Conservation (phyloP, 2,797 vertebrate species). For the Novumbra hubbsi region DNA sequence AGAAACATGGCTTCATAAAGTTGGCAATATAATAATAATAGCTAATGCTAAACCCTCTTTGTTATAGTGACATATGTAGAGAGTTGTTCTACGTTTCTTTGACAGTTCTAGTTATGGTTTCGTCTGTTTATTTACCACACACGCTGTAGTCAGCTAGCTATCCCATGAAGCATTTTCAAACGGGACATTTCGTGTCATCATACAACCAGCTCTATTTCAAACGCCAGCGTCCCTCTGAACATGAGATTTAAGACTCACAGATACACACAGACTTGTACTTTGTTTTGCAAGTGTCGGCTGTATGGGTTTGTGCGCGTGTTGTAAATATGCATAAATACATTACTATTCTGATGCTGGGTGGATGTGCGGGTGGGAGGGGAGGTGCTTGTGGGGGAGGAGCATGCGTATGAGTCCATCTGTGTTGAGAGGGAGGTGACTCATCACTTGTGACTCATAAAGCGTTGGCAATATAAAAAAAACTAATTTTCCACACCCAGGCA, state of each 20-base stretch:
- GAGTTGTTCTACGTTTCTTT: no score
- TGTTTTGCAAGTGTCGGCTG: conserved; percentile 64
- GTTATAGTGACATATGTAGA: no score
- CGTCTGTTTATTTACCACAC: no score
- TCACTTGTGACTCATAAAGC: conserved; percentile 76
- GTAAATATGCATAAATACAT: conserved; percentile 78
- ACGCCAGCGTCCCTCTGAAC: not conserved
- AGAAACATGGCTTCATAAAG: no score
- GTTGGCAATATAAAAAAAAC: conserved; percentile 66
- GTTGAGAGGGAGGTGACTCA: conserved; percentile 69
- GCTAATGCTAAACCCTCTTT: no score
- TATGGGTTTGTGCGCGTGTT: conserved; percentile 69
- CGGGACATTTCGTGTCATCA: not conserved
- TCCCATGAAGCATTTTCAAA: no score
- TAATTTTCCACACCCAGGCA: conserved; percentile 55
- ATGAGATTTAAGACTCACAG: not conserved
- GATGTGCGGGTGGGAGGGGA: conserved; percentile 24
- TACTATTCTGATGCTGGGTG: conserved; percentile 55
- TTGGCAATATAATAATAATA: no score
- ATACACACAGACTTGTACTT: conserved; percentile 38
- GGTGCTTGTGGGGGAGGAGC: not conserved
- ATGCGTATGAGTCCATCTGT: conserved; percentile 31
- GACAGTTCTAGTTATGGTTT: no score
- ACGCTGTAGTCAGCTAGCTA: no score
- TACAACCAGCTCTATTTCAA: not conserved